Evolutionary conservation across 1,140 invertebrate genomes (phyloP).

Genomic region (Zelostemma sp.): DNA sequence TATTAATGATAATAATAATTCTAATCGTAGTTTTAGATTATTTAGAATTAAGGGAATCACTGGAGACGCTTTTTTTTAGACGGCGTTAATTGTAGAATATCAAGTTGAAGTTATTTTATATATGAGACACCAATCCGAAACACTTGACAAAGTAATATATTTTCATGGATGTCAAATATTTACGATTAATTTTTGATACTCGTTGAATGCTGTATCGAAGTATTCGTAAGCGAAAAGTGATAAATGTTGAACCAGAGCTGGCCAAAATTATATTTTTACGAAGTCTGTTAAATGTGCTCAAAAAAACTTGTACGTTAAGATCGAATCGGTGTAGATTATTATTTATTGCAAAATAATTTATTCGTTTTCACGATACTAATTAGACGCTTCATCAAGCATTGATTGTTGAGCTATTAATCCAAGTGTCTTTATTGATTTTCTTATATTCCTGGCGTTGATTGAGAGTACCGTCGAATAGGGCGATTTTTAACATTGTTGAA

Average conservation of each 20-base stretch:
- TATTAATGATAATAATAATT: slow-evolving; percentile 1
- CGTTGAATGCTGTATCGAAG: neutral
- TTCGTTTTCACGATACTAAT: too few relatives aligned
- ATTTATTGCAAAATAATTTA: too few relatives aligned
- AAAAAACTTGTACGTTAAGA: neutral
- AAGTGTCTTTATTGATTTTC: too few relatives aligned
- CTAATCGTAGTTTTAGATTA: neutral
- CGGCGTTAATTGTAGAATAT: neutral
- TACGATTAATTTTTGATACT: neutral
- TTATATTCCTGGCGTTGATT: too few relatives aligned
- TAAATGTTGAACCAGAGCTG: neutral
- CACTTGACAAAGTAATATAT: too few relatives aligned
- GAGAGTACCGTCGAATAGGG: too few relatives aligned
- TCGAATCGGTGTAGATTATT: too few relatives aligned
- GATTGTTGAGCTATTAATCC: too few relatives aligned
- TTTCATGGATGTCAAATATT: neutral
- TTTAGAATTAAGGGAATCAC: neutral
- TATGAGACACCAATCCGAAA: too few relatives aligned
- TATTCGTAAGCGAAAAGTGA: neutral
- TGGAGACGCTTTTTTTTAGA: neutral
- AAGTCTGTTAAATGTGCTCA: neutral
- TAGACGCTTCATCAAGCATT: too few relatives aligned
- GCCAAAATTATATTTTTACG: neutral
- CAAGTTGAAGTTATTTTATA: too few relatives aligned
- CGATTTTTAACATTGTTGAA: too few relatives aligned